Evolutionary conservation across 2,888 invertebrate species (phyloP), one percentile per base, ranked within the genome.

Genomic region (Leuctra nigra): DNA sequence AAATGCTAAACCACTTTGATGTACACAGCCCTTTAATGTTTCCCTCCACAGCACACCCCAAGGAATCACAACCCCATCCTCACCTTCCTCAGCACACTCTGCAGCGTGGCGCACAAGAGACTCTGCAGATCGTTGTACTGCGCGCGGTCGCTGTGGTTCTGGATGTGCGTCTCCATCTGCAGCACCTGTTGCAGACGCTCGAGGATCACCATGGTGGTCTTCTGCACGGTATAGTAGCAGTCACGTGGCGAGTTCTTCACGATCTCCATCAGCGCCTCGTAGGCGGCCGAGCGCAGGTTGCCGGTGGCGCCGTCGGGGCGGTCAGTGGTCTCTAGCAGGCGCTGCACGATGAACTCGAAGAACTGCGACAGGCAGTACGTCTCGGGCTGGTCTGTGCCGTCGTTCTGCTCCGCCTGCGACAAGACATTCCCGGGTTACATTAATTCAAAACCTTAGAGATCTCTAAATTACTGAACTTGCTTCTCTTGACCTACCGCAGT

Each of bases 211-310:
- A 98, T 87, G 0, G 98, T 97, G 0, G 98, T 97, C 68, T 87
- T 89, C 75, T 98, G 95, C 36, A 99, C 98, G 50, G 91, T 90
- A 1, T 89, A 80, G 71, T 99, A 99, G 72, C 98, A 99, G 76
- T 98, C 97, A 63, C 85, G 82, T 0, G 99, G 97, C 1, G 96
- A 96, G 72, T 97, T 98, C 72, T 98, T 99, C 41, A 99, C 92
- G 89, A 99, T 89, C 76, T 98, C 98, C 98, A 99, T 99, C 0
- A 99, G 78, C 0, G 99, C 97, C 73, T 99, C 98, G 70, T 99
- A 99, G 0, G 99, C 99, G 29, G 98, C 96, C 23, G 94, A 91
- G 63, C 99, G 80, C 56, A 99, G 78, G 72, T 98, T 98, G 52
- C 25, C 50, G 20, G 50, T 50, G 1, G 87, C 86, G 1, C 93